These are phyloP conservation scores for Eurystomus glaucurus DNA, from an alignment of 2,797 vertebrate genomes.

Conservation along the genomic window DNA sequence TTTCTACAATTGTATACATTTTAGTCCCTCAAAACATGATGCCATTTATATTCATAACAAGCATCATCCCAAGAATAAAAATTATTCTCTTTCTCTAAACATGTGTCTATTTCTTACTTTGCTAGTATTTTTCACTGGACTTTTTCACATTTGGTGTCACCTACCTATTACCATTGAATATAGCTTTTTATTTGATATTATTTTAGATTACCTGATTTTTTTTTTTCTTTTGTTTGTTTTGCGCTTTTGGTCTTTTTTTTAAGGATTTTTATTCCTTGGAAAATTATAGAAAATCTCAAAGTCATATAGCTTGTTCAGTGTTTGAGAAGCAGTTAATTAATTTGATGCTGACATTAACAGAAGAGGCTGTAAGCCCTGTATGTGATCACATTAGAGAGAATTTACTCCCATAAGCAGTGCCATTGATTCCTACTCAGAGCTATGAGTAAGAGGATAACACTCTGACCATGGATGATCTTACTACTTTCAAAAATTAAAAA, in stretches of 20 bases:
- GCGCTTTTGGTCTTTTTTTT: rapidly evolving
- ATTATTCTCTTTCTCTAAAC: not conserved
- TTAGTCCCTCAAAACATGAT: not conserved
- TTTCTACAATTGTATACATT: not conserved
- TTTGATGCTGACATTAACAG: not conserved
- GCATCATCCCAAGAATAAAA: not conserved
- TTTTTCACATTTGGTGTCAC: not conserved
- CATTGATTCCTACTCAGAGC: not conserved
- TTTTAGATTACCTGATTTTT: not conserved
- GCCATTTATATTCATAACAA: not conserved
- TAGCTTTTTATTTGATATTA: not conserved
- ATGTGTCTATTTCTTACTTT: not conserved
- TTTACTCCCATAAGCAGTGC: not conserved
- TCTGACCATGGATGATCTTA: not conserved
- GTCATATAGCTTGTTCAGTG: not conserved
- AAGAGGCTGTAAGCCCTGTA: not conserved
- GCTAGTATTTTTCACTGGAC: not conserved
- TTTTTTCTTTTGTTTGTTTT: not conserved
- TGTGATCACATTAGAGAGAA: not conserved
- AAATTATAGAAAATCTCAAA: not conserved
- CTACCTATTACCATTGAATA: not conserved
- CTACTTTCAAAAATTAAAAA: not conserved
- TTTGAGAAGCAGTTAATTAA: constrained; percentile 19
- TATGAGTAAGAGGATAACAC: not conserved
- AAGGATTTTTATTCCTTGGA: not conserved